A percentile compares a stretch with the other conserved stretches of the same genome.
phyloP scores from a whole-genome alignment of 2,888 invertebrate species.

The Polylopha cassiicola region DNA sequence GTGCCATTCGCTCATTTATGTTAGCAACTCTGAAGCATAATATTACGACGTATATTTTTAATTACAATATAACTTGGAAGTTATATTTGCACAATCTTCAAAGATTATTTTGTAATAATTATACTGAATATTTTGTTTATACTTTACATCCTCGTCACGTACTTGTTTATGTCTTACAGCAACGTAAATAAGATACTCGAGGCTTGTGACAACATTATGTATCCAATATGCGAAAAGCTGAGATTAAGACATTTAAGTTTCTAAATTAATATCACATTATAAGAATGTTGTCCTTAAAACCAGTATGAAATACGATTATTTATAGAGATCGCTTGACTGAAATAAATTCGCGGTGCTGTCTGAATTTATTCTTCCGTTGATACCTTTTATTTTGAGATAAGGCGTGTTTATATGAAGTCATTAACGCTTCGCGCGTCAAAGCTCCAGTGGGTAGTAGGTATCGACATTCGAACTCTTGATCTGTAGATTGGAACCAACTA shows the following conservation, averaged over 20 bases:
- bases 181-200: conserved; percentile 36
- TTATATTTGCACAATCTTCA: background rate
- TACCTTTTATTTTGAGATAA: conserved; percentile 25
- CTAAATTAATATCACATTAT: no score
- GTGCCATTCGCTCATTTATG: no score
- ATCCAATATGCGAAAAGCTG: conserved; percentile 38
- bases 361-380: conserved; percentile 15
- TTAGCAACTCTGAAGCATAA: no score
- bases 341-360: conserved; percentile 14
- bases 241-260: no score
- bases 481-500: conserved; percentile 33
- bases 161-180: conserved; percentile 34
- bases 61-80: conserved; percentile 1
- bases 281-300: no score
- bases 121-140: conserved; percentile 11
- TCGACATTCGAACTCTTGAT: conserved; percentile 32
- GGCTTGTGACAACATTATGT: conserved; percentile 35
- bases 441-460: conserved; percentile 45
- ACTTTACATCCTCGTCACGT: conserved; percentile 38
- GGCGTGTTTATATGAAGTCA: conserved; percentile 47
- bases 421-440: conserved; percentile 63
- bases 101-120: background rate
- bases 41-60: background rate
- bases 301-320: no score
- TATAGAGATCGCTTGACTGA: no score